Evolutionary conservation across 2,888 invertebrate species (phyloP).

Genomic region (Subacronicta megacephala): DNA sequence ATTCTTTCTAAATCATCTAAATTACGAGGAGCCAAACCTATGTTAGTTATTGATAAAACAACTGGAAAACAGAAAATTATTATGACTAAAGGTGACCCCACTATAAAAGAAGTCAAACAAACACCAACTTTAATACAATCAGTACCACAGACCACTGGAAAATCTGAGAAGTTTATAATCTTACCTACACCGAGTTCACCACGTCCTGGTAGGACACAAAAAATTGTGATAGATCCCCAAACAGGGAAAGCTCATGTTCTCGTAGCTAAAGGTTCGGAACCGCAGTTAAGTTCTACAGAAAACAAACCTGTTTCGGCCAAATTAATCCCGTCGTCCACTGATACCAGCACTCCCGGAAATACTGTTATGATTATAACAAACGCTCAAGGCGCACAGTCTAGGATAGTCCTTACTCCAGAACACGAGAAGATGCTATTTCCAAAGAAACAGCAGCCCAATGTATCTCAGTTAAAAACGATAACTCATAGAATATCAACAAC

Average conservation of each 20-base stretch:
- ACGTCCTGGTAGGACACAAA: slow-evolving; percentile 79
- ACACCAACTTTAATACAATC: slow-evolving; percentile 69
- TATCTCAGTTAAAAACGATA: slow-evolving; percentile 79
- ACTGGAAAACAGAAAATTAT: slow-evolving; percentile 86
- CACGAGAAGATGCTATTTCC: slow-evolving; percentile 90
- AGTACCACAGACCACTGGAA: slow-evolving; percentile 67
- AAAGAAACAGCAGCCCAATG: slow-evolving; percentile 82
- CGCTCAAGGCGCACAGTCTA: slow-evolving; percentile 90
- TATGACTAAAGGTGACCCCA: slow-evolving; percentile 79
- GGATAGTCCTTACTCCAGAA: slow-evolving; percentile 90
- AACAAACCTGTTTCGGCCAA: slow-evolving; percentile 82
- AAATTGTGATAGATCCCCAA: slow-evolving; percentile 86
- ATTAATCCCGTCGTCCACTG: slow-evolving; percentile 74
- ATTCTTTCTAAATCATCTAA: slow-evolving; percentile 86
- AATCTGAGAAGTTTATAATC: slow-evolving; percentile 84
- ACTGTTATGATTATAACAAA: slow-evolving; percentile 92
- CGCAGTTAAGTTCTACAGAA: slow-evolving; percentile 63
- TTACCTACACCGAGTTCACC: slow-evolving; percentile 77
- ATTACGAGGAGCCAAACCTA: slow-evolving; percentile 81
- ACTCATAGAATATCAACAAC: slow-evolving; percentile 76
- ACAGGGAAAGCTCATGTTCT: slow-evolving; percentile 85
- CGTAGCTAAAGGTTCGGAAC: slow-evolving; percentile 74
- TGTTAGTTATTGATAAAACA: slow-evolving; percentile 84
- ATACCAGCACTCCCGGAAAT: slow-evolving; percentile 78
- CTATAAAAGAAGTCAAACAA: slow-evolving; percentile 77